Evolutionary conservation across 1,140 invertebrate genomes (phyloP).

Genomic region (Nebria ingens): DNA sequence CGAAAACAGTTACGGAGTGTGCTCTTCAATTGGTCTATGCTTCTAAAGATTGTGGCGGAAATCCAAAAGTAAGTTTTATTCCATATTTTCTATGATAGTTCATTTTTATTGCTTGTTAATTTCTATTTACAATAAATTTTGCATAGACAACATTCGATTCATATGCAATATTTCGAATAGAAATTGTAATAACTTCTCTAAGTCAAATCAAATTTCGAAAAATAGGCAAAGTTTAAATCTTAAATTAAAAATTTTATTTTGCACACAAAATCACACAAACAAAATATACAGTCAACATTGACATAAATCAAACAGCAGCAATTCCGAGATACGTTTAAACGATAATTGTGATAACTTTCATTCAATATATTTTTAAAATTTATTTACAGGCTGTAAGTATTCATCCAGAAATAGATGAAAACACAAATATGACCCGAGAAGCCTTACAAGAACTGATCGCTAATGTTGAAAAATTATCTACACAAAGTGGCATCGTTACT

Average conservation of each 20-base stretch:
- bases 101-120: neutral
- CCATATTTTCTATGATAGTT: neutral
- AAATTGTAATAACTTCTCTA: neutral
- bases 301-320: too few species aligned
- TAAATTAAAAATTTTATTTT: too few species aligned
- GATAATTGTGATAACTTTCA: too few species aligned
- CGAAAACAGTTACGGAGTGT: conserved; percentile 89
- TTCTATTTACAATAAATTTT: too few species aligned
- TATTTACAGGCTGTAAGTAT: conserved; percentile 52
- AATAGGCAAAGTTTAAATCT: too few species aligned
- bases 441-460: conserved; percentile 72
- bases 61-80: conserved; percentile 58
- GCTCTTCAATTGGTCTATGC: conserved; percentile 74
- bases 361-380: conserved; percentile 14
- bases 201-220: too few species aligned
- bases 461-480: conserved; percentile 73
- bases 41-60: conserved; percentile 85
- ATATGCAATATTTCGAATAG: too few species aligned
- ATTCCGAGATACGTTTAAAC: too few species aligned
- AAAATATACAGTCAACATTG: too few species aligned
- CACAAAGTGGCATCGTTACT: conserved; percentile 73
- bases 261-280: too few species aligned
- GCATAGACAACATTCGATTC: too few species aligned
- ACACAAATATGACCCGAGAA: conserved; percentile 63
- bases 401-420: conserved; percentile 77